phyloP scores from a whole-genome alignment of 2,797 vertebrate species.

The Galago senegalensis region DNA sequence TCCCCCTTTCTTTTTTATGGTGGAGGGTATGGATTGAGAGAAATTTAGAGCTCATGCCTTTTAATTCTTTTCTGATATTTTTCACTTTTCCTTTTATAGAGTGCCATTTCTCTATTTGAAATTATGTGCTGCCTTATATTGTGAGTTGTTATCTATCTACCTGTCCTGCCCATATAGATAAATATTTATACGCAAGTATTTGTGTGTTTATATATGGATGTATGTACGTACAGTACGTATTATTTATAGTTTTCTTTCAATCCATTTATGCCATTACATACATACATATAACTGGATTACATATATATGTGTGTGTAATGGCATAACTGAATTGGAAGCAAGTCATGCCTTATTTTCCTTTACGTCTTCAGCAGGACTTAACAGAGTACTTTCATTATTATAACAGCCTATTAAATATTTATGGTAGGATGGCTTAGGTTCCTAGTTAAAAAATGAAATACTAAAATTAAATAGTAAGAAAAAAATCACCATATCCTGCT shows the following conservation, averaged over 20 bases:
- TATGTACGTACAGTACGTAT: too few relatives aligned
- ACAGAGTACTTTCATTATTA: neutral
- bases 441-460: conserved; percentile 55
- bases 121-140: neutral
- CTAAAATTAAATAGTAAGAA: conserved; percentile 65
- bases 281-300: neutral
- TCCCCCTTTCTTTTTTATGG: neutral
- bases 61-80: neutral
- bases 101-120: neutral
- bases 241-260: neutral
- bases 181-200: neutral
- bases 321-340: conserved; percentile 18
- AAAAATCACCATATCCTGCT: conserved; percentile 20
- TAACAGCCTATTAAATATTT: conserved; percentile 56
- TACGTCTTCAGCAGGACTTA: conserved; percentile 27
- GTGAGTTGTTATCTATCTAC: neutral
- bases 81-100: conserved; percentile 2
- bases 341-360: conserved; percentile 47
- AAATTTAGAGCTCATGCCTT: neutral
- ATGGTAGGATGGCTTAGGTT: conserved; percentile 48
- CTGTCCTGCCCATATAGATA: neutral
- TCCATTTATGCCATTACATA: neutral
- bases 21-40: neutral
- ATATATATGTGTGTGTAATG: neutral
- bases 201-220: neutral